phyloP scores from a whole-genome alignment of 2,797 vertebrate genomes.

The Malurus splendens region DNA sequence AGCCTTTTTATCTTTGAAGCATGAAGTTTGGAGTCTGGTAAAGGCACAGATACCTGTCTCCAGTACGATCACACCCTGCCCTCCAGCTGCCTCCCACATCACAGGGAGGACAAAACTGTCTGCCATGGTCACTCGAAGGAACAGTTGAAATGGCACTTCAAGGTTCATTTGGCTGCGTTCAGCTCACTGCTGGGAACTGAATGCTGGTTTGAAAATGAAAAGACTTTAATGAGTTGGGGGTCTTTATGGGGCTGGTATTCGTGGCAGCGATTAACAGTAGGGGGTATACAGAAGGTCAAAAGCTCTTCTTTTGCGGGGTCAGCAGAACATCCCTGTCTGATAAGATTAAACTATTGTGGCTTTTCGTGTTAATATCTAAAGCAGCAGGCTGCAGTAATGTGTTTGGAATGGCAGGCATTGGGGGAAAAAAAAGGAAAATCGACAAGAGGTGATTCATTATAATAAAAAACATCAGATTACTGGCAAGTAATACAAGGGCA shows the following conservation, averaged over 20 bases:
- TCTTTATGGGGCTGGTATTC: slow-evolving; percentile 73
- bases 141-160: slow-evolving; percentile 66
- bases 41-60: slow-evolving; percentile 52
- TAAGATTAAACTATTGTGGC: slow-evolving; percentile 76
- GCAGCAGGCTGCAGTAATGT: slow-evolving; percentile 64
- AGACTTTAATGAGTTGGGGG: slow-evolving; percentile 71
- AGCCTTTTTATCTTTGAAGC: slow-evolving; percentile 56
- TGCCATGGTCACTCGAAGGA: slow-evolving; percentile 50
- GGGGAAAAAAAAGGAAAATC: neutral
- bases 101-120: slow-evolving; percentile 52
- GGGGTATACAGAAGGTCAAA: slow-evolving; percentile 74
- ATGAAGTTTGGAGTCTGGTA: slow-evolving; percentile 43
- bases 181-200: slow-evolving; percentile 71
- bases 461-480: slow-evolving; percentile 6
- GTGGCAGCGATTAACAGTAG: slow-evolving; percentile 71
- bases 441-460: slow-evolving; percentile 3
- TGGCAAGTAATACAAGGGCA: neutral
- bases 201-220: slow-evolving; percentile 74
- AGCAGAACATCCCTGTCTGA: slow-evolving; percentile 73
- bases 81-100: slow-evolving; percentile 61
- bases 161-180: slow-evolving; percentile 71
- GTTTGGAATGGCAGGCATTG: slow-evolving; percentile 48
- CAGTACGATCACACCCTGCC: slow-evolving; percentile 6
- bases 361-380: slow-evolving; percentile 74
- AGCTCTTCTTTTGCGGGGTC: slow-evolving; percentile 70